Evolutionary conservation across 2,113 vertebrate species (phyloP), one percentile per base, ranked within the genome.

Genomic region (Alouatta palliata): DNA sequence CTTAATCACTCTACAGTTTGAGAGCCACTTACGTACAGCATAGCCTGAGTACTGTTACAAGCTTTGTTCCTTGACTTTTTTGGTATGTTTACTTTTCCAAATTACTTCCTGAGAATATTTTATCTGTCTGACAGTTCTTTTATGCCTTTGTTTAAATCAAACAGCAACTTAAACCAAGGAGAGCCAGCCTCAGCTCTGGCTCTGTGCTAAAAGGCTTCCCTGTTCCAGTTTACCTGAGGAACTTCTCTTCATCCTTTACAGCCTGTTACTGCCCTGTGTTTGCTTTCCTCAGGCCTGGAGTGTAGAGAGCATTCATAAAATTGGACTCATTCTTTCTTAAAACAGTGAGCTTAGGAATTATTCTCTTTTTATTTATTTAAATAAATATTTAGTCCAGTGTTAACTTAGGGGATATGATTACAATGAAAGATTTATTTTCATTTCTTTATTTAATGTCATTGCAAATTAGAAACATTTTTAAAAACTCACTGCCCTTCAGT

Each of bases 341-440:
- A 87, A 66, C 1, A 52, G 1, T 83, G 43, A 95, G 27, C 64
- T 71, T 83, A 64, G 56, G 45, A 77, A 86, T 84, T 93, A 47
- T 84, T 84, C 17, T 83, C 35, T 95, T 40, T 87, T 61, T 32
- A 77, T 70, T 66, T 77, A 87, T 80, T 80, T 81, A 70, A 94
- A 94, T 37, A 92, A 96, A 35, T 90, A 90, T 79, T 95, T 77
- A 88, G 66, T n/a, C 16, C 37, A 27, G 7, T 90, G 43, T 88
- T 91, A 75, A 96, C 16, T 83, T 92, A 83, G 35, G 35, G 14
- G 23, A 83, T 90, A 56, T 92, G 9, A 16, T 96, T 56, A 80
- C 37, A 87, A n/a, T 64, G 80, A 66, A 87, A 80, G 17, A 80
- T 75, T 97, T 27, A 66, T 21, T 92, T 92, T 54, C 32, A 37